Conservation (phyloP, 2,888 invertebrate species). For the Chrysotoxum bicinctum region DNA sequence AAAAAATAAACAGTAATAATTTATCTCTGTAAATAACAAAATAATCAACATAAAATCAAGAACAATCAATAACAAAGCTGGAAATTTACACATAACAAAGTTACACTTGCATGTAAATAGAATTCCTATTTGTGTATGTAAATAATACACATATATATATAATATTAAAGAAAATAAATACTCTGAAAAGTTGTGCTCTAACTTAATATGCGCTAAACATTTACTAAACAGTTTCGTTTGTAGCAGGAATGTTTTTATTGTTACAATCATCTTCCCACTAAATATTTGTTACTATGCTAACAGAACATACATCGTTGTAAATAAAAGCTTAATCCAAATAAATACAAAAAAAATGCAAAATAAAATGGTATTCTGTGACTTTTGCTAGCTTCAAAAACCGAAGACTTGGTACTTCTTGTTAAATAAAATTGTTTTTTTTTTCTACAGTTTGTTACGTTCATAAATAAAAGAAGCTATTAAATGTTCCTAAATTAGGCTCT, state of each 20-base stretch:
- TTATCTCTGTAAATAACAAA: constrained; percentile 10
- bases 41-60: constrained; percentile 8
- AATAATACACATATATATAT: background rate
- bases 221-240: constrained; percentile 37
- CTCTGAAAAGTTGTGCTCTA: constrained; percentile 54
- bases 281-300: constrained; percentile 4
- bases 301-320: constrained; percentile 32
- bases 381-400: constrained; percentile 42
- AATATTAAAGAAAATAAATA: constrained; percentile 16
- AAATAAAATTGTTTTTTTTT: constrained; percentile 24
- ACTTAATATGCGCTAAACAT: constrained; percentile 32
- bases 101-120: background rate
- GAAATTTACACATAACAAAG: background rate
- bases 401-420: constrained; percentile 14
- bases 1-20: background rate
- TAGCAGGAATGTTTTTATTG: constrained; percentile 59
- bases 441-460: constrained; percentile 2
- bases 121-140: background rate
- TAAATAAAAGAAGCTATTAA: background rate
- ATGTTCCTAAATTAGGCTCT: background rate
- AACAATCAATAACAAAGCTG: constrained; percentile 18
- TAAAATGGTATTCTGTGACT: constrained; percentile 28
- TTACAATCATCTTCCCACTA: constrained; percentile 22
- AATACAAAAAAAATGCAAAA: constrained; percentile 8
- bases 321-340: constrained; percentile 38